phyloP scores from a whole-genome alignment of 2,113 vertebrate species.

The Hippocampus comes region DNA sequence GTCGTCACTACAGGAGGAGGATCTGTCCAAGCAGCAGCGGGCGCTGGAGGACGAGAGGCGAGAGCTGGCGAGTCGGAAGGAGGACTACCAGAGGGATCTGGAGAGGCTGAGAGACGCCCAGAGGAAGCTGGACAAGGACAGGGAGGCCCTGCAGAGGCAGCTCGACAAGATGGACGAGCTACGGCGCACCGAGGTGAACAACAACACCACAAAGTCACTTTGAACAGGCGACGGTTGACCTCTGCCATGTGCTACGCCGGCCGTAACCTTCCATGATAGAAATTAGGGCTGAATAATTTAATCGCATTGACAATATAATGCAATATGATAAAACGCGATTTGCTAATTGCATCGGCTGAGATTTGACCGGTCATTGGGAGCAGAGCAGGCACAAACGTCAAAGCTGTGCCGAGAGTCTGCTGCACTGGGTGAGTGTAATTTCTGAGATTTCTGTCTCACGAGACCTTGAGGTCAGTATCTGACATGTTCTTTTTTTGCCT shows the following conservation, averaged over 20 bases:
- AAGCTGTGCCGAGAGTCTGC: no score
- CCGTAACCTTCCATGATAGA: not conserved
- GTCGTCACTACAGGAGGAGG: constrained; percentile 69
- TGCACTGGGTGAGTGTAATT: no score
- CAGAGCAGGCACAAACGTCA: no score
- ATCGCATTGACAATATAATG: no score
- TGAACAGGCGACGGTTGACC: not conserved
- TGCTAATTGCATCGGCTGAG: no score
- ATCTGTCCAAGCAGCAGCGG: constrained; percentile 60
- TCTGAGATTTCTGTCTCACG: no score
- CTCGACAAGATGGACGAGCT: constrained; percentile 71
- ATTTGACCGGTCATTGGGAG: no score
- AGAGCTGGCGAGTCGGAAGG: constrained; percentile 76
- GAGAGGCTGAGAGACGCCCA: constrained; percentile 83
- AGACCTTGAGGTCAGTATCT: no score
- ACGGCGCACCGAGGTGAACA: constrained; percentile 52
- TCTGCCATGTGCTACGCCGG: constrained; percentile 10
- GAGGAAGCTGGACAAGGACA: constrained; percentile 84
- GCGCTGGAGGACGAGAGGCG: constrained; percentile 74
- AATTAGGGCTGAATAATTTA: no score
- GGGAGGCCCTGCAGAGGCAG: constrained; percentile 76
- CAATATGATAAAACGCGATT: no score
- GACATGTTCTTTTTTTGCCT: no score
- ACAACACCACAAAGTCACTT: not conserved
- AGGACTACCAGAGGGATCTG: constrained; percentile 82